Conservation (phyloP, 2,113 vertebrate genomes). For the Sminthopsis crassicaudata region DNA sequence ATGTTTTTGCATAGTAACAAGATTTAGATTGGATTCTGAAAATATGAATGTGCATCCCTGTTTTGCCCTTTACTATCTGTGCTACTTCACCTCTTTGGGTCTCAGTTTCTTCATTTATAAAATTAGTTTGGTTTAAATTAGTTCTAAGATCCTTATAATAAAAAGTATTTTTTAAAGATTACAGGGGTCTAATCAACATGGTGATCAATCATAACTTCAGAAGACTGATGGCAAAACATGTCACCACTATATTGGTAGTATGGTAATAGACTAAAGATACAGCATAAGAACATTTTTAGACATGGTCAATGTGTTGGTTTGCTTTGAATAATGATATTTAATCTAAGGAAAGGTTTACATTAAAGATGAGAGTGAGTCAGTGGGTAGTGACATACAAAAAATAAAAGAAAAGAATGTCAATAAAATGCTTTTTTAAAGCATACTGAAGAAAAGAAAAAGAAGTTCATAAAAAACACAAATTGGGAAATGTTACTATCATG, state of each 20-base stretch:
- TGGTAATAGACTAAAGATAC: background rate
- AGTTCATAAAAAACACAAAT: background rate
- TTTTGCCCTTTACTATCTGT: background rate
- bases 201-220: background rate
- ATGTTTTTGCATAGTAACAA: background rate
- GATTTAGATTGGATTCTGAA: background rate
- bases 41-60: background rate
- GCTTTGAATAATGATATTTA: background rate
- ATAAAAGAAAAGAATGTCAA: background rate
- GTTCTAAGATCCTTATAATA: background rate
- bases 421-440: background rate
- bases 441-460: background rate
- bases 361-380: background rate
- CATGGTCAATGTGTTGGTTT: background rate
- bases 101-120: background rate
- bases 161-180: background rate
- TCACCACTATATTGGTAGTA: background rate
- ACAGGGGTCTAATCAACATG: background rate
- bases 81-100: background rate
- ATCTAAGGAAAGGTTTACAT: background rate
- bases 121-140: background rate
- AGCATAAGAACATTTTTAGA: background rate
- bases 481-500: background rate
- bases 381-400: background rate
- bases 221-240: background rate